Evolutionary conservation across 2,797 vertebrate species (phyloP), one percentile per base, ranked within the genome.

Genomic region (Sebastes jordani): DNA sequence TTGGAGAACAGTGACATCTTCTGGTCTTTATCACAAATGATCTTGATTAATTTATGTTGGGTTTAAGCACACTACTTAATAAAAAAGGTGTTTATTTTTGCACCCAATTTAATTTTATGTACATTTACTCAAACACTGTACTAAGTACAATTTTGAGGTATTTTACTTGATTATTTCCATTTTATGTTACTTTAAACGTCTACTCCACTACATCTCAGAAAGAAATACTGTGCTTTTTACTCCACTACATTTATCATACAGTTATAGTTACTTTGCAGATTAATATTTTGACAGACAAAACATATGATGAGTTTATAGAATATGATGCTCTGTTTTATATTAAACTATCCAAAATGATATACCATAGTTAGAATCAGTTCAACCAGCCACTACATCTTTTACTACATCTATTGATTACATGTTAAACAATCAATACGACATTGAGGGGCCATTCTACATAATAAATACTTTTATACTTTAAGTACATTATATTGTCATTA

Each of bases 1-100:
- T n/a, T 9, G 3, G 58, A 20, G 22, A 87, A 89, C 79, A 86
- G 76, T 70, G 91, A 87, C 90, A 83, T 81, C 90, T 85, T 71
- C 89, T 90, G 89, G 84, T 56, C 55, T 49, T 49, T 11, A 25
- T 36, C 3, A 32, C 8, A 68, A 30, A 46, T 46, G 2, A 46
- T 36, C 29, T 20, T 11, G 5, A 54, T 42, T 22, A 38, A 10
- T 4, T n/a, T 2, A 27, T 11, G 1, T 2, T 22, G 1, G 16
- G 6, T 52, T 60, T 29, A 29, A 23, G 1, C 6, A 13, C 2
- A 29, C 2, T 16, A 20, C 5, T 61, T 16, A 7, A 38, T 52
- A 34, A 20, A 7, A 22, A 34, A 3, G 13, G 2, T 13, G 1
- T 3, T 54, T 58, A 14, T 68, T 34, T 10, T 34, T 63, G 25